Percentiles rank a stretch among this genome's conserved stretches.
Evolutionary conservation across 2,888 invertebrate genomes (phyloP).

Genomic region (Dysmachus trigonus): DNA sequence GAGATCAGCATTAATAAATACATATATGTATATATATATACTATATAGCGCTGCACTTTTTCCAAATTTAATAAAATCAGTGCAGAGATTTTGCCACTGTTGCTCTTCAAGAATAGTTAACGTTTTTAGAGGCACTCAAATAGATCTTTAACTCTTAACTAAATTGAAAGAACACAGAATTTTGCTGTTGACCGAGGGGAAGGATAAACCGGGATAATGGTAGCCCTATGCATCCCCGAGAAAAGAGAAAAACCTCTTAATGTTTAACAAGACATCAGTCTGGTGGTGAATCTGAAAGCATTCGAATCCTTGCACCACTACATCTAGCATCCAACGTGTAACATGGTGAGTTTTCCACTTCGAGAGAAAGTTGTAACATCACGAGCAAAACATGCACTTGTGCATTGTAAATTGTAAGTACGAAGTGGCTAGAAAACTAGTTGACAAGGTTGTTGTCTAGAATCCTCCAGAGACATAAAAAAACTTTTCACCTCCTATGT

Average conservation of each 20-base stretch:
- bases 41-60: not conserved
- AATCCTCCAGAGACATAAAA: not conserved
- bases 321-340: not conserved
- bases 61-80: not conserved
- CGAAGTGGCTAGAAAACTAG: not conserved
- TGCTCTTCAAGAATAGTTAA: not conserved
- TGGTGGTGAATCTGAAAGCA: not conserved
- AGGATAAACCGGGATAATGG: not conserved
- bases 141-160: not conserved
- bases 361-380: not conserved
- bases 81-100: not conserved
- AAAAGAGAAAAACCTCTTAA: not conserved
- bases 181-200: not conserved
- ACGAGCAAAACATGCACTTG: not conserved
- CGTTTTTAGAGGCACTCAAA: not conserved
- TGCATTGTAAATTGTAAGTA: not conserved
- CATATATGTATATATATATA: too few relatives aligned
- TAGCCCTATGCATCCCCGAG: not conserved
- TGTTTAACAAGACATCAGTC: not conserved
- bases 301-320: not conserved
- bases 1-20: not conserved
- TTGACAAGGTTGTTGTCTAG: not conserved
- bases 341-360: not conserved
- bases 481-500: not conserved
- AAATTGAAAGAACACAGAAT: not conserved